A percentile compares a stretch with the other conserved stretches of the same genome.
These are phyloP conservation scores for Gallinago stenura DNA, from an alignment of 2,797 vertebrate species.

Conservation along the genomic window DNA sequence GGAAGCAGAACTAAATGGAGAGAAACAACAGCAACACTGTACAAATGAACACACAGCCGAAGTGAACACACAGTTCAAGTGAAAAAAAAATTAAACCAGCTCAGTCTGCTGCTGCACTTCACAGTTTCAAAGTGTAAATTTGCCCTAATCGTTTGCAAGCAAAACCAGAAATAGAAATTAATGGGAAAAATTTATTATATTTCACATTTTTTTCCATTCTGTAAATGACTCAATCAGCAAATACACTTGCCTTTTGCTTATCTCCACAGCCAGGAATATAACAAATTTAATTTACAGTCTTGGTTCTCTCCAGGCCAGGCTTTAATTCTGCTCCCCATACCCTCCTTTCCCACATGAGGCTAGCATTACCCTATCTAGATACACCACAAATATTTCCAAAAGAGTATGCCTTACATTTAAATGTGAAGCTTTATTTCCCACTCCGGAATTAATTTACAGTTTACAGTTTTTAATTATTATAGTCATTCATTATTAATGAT, in stretches of 20 bases:
- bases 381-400: constrained; percentile 4
- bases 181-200: not conserved
- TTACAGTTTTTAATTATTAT: constrained; percentile 56
- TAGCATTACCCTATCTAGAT: not conserved
- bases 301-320: not conserved
- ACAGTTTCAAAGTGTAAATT: not conserved
- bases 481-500: constrained; percentile 53
- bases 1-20: not conserved
- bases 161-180: constrained; percentile 23
- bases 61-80: not conserved
- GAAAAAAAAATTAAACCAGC: not conserved
- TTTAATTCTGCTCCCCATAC: constrained; percentile 21
- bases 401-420: constrained; percentile 8
- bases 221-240: not conserved
- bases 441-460: constrained; percentile 57
- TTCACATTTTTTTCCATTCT: not conserved
- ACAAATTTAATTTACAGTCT: constrained; percentile 47
- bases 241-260: constrained; percentile 1
- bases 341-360: not conserved
- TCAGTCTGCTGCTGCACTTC: not conserved
- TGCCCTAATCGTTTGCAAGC: not conserved
- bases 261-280: not conserved
- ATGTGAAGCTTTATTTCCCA: constrained; percentile 34
- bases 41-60: not conserved
- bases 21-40: not conserved